These are phyloP conservation scores for Metacarcinus magister DNA, from an alignment of 2,888 invertebrate genomes.

Conservation along the genomic window DNA sequence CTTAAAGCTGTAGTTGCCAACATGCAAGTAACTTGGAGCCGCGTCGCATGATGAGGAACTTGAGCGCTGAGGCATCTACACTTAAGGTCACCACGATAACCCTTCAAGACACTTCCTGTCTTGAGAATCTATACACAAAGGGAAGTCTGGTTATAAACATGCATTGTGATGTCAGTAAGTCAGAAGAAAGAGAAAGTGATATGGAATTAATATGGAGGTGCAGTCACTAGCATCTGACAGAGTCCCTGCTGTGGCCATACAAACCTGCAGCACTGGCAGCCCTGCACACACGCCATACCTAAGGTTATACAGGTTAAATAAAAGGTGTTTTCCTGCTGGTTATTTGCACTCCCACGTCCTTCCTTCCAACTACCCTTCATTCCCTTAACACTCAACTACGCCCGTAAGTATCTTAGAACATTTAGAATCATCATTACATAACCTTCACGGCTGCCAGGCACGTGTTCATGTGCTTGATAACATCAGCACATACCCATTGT, in stretches of 20 bases:
- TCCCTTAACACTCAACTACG: background rate
- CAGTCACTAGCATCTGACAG: no score
- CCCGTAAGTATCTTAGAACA: background rate
- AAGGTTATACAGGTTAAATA: background rate
- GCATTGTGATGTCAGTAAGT: no score
- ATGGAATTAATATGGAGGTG: no score
- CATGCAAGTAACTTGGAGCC: conserved; percentile 21
- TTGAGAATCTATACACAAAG: background rate
- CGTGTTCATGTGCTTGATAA: background rate
- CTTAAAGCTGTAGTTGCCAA: conserved; percentile 34
- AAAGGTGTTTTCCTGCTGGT: background rate
- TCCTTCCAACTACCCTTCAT: background rate
- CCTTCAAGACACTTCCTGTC: background rate
- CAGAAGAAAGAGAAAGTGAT: background rate
- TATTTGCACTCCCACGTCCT: background rate
- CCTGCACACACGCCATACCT: background rate
- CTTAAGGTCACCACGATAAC: background rate
- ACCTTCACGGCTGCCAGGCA: background rate
- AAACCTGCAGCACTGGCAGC: background rate
- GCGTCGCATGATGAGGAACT: conserved; percentile 31
- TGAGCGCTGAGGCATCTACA: conserved; percentile 14
- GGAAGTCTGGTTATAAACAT: no score
- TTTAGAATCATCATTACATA: background rate
- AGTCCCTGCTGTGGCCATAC: background rate
- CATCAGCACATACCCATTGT: background rate